phyloP scores from a whole-genome alignment of 2,888 invertebrate genomes.

The Piscicola geometra region DNA sequence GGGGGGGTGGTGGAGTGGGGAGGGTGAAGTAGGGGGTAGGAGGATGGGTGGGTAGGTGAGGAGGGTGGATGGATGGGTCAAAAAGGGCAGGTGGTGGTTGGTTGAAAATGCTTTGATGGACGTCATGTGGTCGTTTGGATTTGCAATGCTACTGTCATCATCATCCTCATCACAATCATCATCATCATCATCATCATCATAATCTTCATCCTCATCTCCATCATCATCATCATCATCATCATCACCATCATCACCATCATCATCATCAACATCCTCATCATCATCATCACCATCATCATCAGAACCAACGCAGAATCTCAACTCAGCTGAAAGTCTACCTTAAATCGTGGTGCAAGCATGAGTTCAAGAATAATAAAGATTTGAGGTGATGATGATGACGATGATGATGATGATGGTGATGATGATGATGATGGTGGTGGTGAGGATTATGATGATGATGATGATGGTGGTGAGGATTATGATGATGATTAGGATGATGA shows the following conservation, averaged over 20 bases:
- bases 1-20: constrained; percentile 39
- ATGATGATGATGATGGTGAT: not conserved
- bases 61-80: too few relatives aligned
- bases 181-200: constrained; percentile 22
- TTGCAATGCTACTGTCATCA: not conserved
- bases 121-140: too few relatives aligned
- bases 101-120: too few relatives aligned
- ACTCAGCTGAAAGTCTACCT: constrained; percentile 75
- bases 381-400: not conserved
- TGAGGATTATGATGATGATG: not conserved
- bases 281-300: not conserved
- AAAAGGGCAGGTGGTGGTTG: too few relatives aligned
- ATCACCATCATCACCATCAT: constrained; percentile 8
- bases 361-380: constrained; percentile 73
- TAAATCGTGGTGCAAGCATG: constrained; percentile 88
- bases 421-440: not conserved
- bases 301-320: constrained; percentile 63
- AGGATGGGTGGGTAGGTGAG: too few relatives aligned
- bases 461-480: not conserved
- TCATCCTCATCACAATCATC: not conserved
- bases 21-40: constrained; percentile 28
- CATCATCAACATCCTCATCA: not conserved
- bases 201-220: not conserved
- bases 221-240: not conserved
- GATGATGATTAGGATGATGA: too few relatives aligned